These are phyloP conservation scores for Sinosuthora webbiana DNA, from an alignment of 2,113 vertebrate species.

Conservation along the genomic window DNA sequence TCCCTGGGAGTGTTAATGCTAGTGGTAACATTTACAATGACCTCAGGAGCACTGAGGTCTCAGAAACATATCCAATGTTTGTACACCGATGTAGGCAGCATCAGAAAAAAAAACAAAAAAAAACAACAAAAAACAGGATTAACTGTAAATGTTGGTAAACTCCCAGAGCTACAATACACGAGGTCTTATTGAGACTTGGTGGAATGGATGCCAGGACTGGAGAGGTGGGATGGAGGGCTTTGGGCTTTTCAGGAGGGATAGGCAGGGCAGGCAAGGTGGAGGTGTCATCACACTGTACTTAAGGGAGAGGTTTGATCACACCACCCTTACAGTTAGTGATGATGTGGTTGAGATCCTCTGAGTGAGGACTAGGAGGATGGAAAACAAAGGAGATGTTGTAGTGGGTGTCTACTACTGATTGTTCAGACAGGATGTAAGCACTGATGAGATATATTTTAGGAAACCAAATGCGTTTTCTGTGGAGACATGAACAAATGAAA, in stretches of 20 bases:
- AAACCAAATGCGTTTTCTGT: neutral
- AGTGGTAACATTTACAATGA: neutral
- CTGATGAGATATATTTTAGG: neutral
- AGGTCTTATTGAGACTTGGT: neutral
- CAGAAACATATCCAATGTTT: neutral
- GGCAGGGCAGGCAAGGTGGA: neutral
- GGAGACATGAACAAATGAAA: neutral
- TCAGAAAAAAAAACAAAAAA: neutral
- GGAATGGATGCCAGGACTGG: neutral
- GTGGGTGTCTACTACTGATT: neutral
- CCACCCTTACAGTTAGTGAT: neutral
- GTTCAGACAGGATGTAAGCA: neutral
- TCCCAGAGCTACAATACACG: neutral
- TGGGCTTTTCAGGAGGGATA: neutral
- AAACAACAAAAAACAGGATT: neutral
- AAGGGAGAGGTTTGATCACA: neutral
- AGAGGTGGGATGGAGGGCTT: neutral
- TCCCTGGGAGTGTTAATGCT: neutral
- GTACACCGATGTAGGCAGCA: accelerated
- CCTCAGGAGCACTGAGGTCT: neutral
- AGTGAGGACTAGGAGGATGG: neutral
- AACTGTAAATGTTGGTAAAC: neutral
- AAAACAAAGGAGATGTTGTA: neutral
- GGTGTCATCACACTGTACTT: accelerated
- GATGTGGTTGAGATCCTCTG: neutral